Evolutionary conservation across 1,140 invertebrate genomes (phyloP), one percentile per base, ranked within the genome.

Genomic region (Aphelenchoides besseyi): DNA sequence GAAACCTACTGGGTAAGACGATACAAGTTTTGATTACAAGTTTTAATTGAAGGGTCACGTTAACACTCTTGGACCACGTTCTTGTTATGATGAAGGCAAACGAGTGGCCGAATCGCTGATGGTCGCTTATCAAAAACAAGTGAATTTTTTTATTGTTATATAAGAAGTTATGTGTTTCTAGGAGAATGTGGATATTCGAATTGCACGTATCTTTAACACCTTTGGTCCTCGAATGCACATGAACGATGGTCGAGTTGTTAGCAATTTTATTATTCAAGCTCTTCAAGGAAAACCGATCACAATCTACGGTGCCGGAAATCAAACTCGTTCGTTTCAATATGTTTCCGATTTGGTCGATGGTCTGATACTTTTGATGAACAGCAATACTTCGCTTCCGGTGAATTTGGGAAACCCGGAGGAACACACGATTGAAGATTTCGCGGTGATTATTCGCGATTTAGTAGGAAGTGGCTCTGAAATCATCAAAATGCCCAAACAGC

Each of bases 191-290:
- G 89, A 92, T 67, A 93, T 98, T 2, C 87, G 95, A 72, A 94
- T 99, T 29, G 96, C 96, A 0, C 88, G 97, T 74, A 98, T 99
- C 76, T 99, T 99, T 84, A 99, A 99, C 84, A 99, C 97, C 0
- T 98, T 95, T 85, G 97, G 97, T n/a, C 96, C 96, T 0, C 87
- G 96, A 82, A 99, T 99, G 97, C 95, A 98, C 82, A 94, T 96
- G 88, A 95, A 97, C 81, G 97, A 99, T 87, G 96, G 96, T 2
- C 87, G 97, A 52, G 96, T 99, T 1, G 96, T 99, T 0, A 97
- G 94, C 12, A 98, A 98, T 87, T 98, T 99, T 82, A 95, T 99
- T 74, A 88, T 97, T 55, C 96, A 99, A 87, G 93, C 95, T 3
- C 86, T 99, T 61, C 91, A 95, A 84, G 93, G 95, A 86, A 89